Base-by-base conservation (phyloP, 2,113 vertebrate genomes). In the Corapipo altera region DNA sequence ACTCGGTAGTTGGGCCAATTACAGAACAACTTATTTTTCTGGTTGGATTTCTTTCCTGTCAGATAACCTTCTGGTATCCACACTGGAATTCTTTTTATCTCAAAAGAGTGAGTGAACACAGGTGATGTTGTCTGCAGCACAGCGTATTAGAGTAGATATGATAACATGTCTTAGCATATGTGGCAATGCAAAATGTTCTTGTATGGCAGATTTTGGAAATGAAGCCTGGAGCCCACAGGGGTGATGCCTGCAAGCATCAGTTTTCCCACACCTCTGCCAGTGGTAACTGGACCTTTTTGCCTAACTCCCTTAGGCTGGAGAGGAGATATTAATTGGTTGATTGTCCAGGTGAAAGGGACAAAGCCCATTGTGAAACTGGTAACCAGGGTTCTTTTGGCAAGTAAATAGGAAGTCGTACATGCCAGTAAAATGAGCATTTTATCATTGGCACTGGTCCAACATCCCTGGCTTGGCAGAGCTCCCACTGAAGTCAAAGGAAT, bases 391-490 rank as follows among this genome's bases (percentile, higher is more conserved):
- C 59, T 88, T 72, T 44, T 49, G 85, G 89, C 58, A 93, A 73
- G 80, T 91, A 35, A 77, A 65, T 39, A 82, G 66, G 41, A 95
- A 94, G 85, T 67, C 0, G 6, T 85, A 73, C 37, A 11, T 70
- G 76, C 44, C 70, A 88, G 86, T 75, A 92, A 87, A 96, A 88
- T 17, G 92, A 91, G 54, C 69, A 70, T 89, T 94, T 93, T 91
- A 59, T 96, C 39, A 2, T 3, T 91, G 95, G 85, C 27, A 0
- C 19, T 17, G 20, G 22, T 65, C 76, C 94, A 86, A 32, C 48
- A 85, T 85, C 41, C 51, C 37, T 85, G n/a, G 44, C 69, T 88
- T 92, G 89, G 85, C 89, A 84, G 85, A 69, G 39, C 22, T 91
- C 94, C 82, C 3, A 1, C 58, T 82, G 55, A 79, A 84, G 84